Conservation (phyloP, 92 coral and sea anemone species). For the Pocillopora meandrina region DNA sequence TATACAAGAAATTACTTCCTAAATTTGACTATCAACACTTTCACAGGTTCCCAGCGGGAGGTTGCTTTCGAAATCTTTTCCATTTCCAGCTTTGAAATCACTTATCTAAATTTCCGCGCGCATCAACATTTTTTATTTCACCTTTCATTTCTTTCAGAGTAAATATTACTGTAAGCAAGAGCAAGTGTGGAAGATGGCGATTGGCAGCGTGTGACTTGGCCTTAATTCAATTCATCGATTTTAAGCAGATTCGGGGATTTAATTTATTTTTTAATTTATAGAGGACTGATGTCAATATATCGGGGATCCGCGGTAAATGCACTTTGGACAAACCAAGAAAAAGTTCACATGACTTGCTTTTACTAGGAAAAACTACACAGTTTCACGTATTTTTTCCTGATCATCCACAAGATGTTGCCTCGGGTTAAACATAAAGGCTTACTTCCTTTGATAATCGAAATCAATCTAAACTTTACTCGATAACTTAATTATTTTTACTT, state of each 20-base stretch:
- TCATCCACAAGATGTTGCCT: not conserved
- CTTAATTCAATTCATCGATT: too few relatives aligned
- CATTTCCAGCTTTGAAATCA: constrained; percentile 5
- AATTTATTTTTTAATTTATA: too few relatives aligned
- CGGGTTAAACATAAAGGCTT: not conserved
- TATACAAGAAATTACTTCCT: not conserved
- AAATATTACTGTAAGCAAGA: too few relatives aligned
- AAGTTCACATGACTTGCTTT: not conserved
- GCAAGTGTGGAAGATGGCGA: too few relatives aligned
- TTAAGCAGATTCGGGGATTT: too few relatives aligned
- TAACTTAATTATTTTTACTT: constrained; percentile 12
- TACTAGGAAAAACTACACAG: not conserved
- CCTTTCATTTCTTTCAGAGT: not conserved
- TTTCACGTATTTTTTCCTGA: not conserved
- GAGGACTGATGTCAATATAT: too few relatives aligned
- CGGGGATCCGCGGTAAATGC: too few relatives aligned
- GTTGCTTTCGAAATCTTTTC: not conserved
- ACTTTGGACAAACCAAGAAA: not conserved
- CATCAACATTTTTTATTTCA: not conserved
- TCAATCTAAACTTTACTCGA: constrained; percentile 14
- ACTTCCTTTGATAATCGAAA: not conserved
- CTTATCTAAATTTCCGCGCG: not conserved
- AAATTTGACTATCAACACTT: not conserved
- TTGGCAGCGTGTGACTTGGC: too few relatives aligned
- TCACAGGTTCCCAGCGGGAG: constrained; percentile 8